Conservation (phyloP, 2,113 vertebrate species). For the Bubo bubo region DNA sequence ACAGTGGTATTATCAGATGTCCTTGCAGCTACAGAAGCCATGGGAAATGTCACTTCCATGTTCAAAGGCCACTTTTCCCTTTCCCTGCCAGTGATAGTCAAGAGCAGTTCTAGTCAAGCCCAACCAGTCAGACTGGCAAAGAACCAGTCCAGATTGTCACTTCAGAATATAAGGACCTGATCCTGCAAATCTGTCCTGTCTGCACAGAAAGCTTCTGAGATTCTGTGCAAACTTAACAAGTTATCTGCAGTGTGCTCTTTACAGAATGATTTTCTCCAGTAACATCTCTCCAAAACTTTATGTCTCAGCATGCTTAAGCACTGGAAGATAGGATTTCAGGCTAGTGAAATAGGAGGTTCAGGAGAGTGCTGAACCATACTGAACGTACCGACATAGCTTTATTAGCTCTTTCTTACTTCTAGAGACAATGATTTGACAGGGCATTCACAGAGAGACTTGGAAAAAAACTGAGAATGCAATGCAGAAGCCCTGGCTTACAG, state of each 20-base stretch:
- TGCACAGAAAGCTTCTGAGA: background rate
- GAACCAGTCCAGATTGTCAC: background rate
- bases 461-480: background rate
- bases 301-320: background rate
- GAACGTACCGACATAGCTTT: background rate
- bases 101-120: background rate
- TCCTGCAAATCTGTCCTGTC: background rate
- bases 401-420: background rate
- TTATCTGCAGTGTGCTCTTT: background rate
- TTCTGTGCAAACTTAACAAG: background rate
- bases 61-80: background rate
- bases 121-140: background rate
- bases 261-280: background rate
- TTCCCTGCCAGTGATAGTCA: background rate
- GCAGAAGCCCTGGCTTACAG: slow-evolving; percentile 19
- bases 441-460: background rate
- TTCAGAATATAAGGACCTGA: background rate
- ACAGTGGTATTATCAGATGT: background rate
- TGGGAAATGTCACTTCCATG: background rate
- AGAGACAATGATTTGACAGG: slow-evolving; percentile 26
- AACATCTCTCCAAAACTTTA: background rate
- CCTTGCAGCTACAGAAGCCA: slow-evolving; percentile 4
- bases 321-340: background rate
- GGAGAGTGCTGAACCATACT: background rate
- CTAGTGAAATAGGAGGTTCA: background rate